Percentiles rank a stretch among this genome's conserved stretches.
Conservation (phyloP, 2,888 invertebrate genomes). For the Chrysolina americana region DNA sequence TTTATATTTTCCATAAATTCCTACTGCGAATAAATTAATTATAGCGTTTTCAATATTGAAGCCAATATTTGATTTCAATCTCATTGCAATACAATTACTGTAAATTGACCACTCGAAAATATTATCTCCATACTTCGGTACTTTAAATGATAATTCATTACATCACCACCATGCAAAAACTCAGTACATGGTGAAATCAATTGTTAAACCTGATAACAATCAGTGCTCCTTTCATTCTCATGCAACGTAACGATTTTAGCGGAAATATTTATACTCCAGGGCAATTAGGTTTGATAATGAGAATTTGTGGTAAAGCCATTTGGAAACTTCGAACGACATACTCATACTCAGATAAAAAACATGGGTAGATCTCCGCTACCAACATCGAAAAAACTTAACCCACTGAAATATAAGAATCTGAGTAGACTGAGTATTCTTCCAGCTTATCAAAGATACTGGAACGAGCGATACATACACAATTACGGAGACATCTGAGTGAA, state of each 20-base stretch:
- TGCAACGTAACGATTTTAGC: neutral
- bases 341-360: no score
- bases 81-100: neutral
- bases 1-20: neutral
- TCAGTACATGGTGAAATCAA: neutral
- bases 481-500: no score
- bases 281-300: no score
- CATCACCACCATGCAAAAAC: neutral
- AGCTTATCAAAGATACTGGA: no score
- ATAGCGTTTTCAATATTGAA: neutral
- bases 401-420: no score
- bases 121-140: neutral
- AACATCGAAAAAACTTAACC: no score
- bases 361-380: no score
- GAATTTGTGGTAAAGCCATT: no score
- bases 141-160: neutral
- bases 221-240: conserved; percentile 7
- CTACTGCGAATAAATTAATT: neutral
- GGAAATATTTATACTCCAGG: neutral
- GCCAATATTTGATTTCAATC: neutral
- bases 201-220: conserved; percentile 4
- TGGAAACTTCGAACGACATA: no score
- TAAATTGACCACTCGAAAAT: neutral
- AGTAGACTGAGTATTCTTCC: no score
- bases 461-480: no score